phyloP scores from a whole-genome alignment of 1,140 invertebrate species.

The Venturia canescens region DNA sequence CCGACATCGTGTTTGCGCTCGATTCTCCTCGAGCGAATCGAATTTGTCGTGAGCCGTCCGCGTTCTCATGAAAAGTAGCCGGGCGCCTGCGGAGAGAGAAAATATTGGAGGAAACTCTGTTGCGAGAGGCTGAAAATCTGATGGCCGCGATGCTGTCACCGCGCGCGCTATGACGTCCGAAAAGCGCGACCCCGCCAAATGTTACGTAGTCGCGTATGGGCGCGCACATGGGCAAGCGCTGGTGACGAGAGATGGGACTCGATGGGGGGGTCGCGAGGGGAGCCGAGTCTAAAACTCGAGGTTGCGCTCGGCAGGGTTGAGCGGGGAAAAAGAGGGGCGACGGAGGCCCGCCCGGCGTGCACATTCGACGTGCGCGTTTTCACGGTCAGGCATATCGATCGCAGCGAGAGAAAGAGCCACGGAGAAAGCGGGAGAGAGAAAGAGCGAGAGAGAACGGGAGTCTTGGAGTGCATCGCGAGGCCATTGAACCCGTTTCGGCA shows the following conservation, averaged over 20 bases:
- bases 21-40: no score
- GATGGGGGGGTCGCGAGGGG: conserved; percentile 28
- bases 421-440: conserved; percentile 47
- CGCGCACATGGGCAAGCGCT: conserved; percentile 28
- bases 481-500: conserved; percentile 73
- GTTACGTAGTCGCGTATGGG: not conserved
- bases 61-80: no score
- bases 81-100: not conserved
- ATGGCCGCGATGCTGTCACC: not conserved
- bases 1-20: no score
- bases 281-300: conserved; percentile 21
- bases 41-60: no score
- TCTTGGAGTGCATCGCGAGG: conserved; percentile 76
- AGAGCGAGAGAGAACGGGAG: conserved; percentile 57
- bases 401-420: conserved; percentile 60
- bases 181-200: not conserved
- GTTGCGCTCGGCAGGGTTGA: conserved; percentile 26
- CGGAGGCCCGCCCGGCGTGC: conserved; percentile 64
- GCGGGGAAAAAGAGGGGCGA: conserved; percentile 26
- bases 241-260: not conserved
- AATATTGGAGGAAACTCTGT: not conserved
- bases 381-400: conserved; percentile 78
- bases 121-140: not conserved
- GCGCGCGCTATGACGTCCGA: not conserved
- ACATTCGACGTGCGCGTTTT: conserved; percentile 72